These are phyloP conservation scores for Clarias pachynema DNA, from an alignment of 2,797 vertebrate species.

Conservation along the genomic window DNA sequence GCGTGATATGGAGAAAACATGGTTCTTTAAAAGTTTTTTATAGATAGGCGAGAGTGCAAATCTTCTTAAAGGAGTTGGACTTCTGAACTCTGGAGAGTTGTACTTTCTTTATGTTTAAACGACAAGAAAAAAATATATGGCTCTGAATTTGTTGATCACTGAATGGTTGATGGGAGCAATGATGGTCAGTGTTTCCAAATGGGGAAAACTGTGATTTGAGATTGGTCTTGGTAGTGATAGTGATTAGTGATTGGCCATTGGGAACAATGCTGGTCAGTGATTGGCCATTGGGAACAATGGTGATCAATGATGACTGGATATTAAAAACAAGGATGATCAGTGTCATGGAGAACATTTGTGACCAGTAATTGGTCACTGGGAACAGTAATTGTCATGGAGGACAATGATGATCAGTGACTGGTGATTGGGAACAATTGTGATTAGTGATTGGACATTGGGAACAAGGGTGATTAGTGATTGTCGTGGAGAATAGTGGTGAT, in stretches of 20 bases:
- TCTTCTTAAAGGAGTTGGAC: not conserved
- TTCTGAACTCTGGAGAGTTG: not conserved
- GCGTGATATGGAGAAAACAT: conserved; percentile 5
- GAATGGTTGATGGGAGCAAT: not conserved
- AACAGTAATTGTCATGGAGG: not conserved
- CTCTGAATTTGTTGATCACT: not conserved
- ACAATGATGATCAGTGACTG: not conserved
- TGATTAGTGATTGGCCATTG: not conserved
- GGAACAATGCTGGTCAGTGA: no score
- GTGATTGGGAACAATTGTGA: not conserved
- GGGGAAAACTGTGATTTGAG: not conserved
- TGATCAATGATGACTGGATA: no score
- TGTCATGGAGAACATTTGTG: not conserved
- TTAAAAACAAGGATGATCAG: not conserved
- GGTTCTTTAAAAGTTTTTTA: not conserved
- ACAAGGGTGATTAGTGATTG: not conserved
- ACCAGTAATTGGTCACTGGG: not conserved
- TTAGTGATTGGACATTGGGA: not conserved
- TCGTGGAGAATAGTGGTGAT: not conserved
- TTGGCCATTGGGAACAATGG: not conserved
- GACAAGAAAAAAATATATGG: not conserved
- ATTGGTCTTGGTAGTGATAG: not conserved
- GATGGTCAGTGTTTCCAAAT: not conserved
- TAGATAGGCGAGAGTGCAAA: not conserved
- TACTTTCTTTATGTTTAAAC: not conserved